Evolutionary conservation across 2,888 invertebrate genomes (phyloP).

Genomic region (Pyrrhosoma nymphula): DNA sequence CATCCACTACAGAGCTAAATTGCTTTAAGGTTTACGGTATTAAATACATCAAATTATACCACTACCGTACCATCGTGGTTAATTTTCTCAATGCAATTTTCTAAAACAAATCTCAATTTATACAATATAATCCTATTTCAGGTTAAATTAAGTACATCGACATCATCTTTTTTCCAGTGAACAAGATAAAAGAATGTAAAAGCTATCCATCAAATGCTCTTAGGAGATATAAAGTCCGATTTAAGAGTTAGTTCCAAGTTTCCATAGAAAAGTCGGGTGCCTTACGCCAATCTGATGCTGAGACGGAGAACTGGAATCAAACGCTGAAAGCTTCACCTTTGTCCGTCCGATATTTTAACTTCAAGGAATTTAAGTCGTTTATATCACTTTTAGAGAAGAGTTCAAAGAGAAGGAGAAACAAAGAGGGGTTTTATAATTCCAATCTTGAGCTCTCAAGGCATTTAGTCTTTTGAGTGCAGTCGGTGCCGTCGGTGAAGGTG

Average conservation of each 20-base stretch:
- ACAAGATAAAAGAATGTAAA: background rate
- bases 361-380: background rate
- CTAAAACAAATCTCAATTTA: no score
- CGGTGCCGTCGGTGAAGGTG: background rate
- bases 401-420: background rate
- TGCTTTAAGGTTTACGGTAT: no score
- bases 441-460: background rate
- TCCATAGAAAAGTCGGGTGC: background rate
- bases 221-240: no score
- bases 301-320: background rate
- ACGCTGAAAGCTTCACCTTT: background rate
- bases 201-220: background rate
- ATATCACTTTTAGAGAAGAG: background rate
- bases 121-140: no score
- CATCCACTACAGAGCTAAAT: no score
- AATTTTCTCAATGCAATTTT: no score
- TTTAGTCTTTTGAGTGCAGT: slow-evolving; percentile 17
- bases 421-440: background rate
- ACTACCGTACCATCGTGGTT: no score
- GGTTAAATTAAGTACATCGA: no score
- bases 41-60: no score
- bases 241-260: background rate
- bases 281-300: background rate
- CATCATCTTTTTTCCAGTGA: no score
- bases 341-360: background rate